Percentiles rank a stretch among this genome's conserved stretches.
Evolutionary conservation across 2,888 invertebrate species (phyloP).

Genomic region (Diploptera punctata): DNA sequence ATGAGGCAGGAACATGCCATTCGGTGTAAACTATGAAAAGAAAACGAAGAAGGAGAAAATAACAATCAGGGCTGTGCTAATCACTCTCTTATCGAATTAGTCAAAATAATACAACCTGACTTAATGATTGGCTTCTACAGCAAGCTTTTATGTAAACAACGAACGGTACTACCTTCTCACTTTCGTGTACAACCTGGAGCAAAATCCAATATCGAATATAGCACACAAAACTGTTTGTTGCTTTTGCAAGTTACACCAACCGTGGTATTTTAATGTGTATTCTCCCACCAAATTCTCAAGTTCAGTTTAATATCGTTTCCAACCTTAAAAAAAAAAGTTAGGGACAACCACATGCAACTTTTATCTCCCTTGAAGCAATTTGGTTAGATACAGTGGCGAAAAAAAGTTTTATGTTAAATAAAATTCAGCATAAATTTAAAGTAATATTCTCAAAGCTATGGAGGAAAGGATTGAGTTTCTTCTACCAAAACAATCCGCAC

Average conservation of each 20-base stretch:
- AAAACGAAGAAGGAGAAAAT: too few relatives aligned
- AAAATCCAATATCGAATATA: slow-evolving; percentile 11
- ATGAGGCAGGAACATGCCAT: too few relatives aligned
- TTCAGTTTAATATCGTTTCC: neutral
- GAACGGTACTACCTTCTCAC: too few relatives aligned
- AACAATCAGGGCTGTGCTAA: too few relatives aligned
- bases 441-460: neutral
- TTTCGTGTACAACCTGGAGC: neutral
- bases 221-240: neutral
- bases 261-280: neutral
- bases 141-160: too few relatives aligned
- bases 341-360: neutral
- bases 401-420: too few relatives aligned
- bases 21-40: too few relatives aligned
- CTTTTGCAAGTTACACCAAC: neutral
- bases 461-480: neutral
- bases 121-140: too few relatives aligned
- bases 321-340: neutral
- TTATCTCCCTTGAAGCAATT: neutral
- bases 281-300: neutral
- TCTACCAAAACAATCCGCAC: neutral
- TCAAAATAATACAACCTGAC: too few relatives aligned
- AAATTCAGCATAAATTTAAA: neutral
- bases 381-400: too few relatives aligned
- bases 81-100: too few relatives aligned